Evolutionary conservation across 2,888 invertebrate species (phyloP).

Genomic region (Stomorhina lunata): DNA sequence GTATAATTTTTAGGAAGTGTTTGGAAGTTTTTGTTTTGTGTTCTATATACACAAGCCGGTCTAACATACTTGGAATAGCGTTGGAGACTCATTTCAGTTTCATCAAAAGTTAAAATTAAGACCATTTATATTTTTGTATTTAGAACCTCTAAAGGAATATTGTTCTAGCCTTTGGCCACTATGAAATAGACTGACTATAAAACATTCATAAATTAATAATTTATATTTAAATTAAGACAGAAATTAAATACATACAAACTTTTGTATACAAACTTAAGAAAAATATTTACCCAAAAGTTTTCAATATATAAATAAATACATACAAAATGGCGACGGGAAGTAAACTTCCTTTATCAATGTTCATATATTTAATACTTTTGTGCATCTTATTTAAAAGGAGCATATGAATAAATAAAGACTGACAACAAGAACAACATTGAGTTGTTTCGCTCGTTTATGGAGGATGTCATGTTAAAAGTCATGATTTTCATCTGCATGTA

Average conservation of each 20-base stretch:
- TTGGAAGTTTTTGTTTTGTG: no score
- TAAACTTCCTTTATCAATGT: constrained; percentile 7
- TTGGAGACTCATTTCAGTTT: no score
- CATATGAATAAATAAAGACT: constrained; percentile 32
- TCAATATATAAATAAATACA: neutral
- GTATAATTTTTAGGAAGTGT: no score
- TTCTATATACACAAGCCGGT: no score
- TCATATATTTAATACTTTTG: neutral
- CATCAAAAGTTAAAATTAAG: no score
- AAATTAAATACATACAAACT: neutral
- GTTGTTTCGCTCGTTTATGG: constrained; percentile 15
- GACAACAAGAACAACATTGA: constrained; percentile 23
- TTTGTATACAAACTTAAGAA: neutral
- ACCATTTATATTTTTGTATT: no score
- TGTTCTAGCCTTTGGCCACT: no score
- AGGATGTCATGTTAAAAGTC: constrained; percentile 30
- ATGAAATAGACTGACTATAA: neutral
- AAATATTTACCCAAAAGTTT: neutral
- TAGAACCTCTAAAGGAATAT: no score
- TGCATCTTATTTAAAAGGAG: neutral
- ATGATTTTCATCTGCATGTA: constrained; percentile 6
- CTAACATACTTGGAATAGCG: no score
- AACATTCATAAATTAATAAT: neutral
- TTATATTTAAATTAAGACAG: neutral
- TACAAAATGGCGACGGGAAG: constrained; percentile 53